These are phyloP conservation scores for Pammene aurita DNA, from an alignment of 2,888 invertebrate genomes.

Conservation along the genomic window DNA sequence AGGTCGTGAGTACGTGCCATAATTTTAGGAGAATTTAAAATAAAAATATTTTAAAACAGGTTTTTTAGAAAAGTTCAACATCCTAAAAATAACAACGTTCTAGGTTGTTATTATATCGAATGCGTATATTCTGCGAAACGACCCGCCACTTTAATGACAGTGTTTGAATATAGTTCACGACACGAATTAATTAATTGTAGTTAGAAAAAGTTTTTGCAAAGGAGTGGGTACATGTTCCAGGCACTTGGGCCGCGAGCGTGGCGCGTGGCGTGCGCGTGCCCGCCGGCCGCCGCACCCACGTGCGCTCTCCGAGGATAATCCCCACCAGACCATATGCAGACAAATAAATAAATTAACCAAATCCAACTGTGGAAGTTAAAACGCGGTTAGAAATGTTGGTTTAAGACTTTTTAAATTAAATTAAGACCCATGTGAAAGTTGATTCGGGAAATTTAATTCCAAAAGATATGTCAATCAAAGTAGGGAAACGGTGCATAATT, in stretches of 20 bases:
- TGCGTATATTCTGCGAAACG: slow-evolving; percentile 8
- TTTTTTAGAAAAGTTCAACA: slow-evolving; percentile 4
- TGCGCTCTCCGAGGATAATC: slow-evolving; percentile 68
- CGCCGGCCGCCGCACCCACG: slow-evolving; percentile 45
- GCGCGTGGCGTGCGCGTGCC: slow-evolving; percentile 58
- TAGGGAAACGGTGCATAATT: slow-evolving; percentile 13
- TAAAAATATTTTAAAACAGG: slow-evolving; percentile 15
- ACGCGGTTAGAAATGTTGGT: slow-evolving; percentile 50
- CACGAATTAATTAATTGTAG: slow-evolving; percentile 78
- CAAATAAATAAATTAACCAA: slow-evolving; percentile 81
- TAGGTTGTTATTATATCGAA: slow-evolving; percentile 9
- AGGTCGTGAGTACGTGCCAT: neutral
- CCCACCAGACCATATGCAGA: slow-evolving; percentile 65
- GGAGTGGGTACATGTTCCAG: slow-evolving; percentile 71
- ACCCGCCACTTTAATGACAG: slow-evolving; percentile 48
- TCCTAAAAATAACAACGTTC: neutral
- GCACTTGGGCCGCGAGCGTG: slow-evolving; percentile 66
- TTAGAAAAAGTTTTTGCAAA: slow-evolving; percentile 69
- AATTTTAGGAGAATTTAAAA: neutral
- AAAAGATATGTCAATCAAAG: slow-evolving; percentile 30
- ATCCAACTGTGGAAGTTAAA: slow-evolving; percentile 58
- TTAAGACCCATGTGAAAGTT: slow-evolving; percentile 68
- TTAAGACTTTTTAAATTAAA: slow-evolving; percentile 53
- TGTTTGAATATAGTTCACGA: slow-evolving; percentile 58
- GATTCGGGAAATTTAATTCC: slow-evolving; percentile 39